Evolutionary conservation across 2,113 vertebrate genomes (phyloP).

Genomic region (Aspidoscelis tigris): DNA sequence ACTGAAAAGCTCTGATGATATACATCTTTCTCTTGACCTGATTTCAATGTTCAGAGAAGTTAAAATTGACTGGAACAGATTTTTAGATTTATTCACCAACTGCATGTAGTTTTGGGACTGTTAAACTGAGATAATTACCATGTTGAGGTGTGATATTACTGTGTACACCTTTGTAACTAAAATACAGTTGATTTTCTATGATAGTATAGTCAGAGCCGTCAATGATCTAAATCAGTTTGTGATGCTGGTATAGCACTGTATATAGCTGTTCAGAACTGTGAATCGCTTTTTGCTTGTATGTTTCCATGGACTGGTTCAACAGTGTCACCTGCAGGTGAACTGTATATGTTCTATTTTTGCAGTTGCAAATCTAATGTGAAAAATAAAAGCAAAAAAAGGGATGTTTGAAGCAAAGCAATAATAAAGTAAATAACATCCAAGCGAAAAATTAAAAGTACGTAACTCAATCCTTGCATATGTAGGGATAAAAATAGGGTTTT

Average conservation of each 20-base stretch:
- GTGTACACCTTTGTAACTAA: conserved; percentile 38
- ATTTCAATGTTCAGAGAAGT: neutral
- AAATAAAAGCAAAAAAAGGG: no score
- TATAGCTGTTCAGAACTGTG: conserved; percentile 18
- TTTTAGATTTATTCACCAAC: neutral
- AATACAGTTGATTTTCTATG: conserved; percentile 25
- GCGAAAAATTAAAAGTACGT: no score
- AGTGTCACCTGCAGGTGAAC: conserved; percentile 76
- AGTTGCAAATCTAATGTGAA: neutral
- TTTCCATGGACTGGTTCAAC: conserved; percentile 62
- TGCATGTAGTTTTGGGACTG: conserved; percentile 49
- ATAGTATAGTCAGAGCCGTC: conserved; percentile 45
- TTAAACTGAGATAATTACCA: conserved; percentile 40
- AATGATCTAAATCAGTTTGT: conserved; percentile 56
- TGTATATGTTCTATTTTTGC: conserved; percentile 36
- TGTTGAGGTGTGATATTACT: conserved; percentile 43
- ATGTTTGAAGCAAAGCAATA: no score
- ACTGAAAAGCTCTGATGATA: neutral
- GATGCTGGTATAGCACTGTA: neutral
- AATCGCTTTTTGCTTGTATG: conserved; percentile 31
- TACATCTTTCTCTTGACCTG: no score
- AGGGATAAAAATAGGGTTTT: no score
- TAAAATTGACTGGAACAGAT: conserved; percentile 16
- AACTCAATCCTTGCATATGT: no score
- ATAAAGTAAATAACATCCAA: no score